These are phyloP conservation scores for Hypothenemus hampei DNA, from an alignment of 1,140 invertebrate species.

Conservation along the genomic window DNA sequence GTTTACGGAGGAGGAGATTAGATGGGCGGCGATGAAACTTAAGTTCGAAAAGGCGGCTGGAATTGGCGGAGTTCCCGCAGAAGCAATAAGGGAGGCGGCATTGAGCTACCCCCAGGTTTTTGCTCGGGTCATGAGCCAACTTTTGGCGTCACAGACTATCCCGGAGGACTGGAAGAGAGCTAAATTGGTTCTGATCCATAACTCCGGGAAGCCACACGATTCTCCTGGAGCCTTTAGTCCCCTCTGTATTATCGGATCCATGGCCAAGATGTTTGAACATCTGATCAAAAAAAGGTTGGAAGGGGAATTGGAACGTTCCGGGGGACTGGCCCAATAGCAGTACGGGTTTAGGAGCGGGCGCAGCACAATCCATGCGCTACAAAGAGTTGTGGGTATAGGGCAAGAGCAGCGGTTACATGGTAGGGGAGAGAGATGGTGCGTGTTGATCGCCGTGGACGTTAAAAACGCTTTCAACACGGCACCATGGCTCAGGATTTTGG, in stretches of 20 bases:
- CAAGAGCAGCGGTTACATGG: background rate
- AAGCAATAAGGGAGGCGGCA: slow-evolving; percentile 11
- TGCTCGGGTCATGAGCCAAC: background rate
- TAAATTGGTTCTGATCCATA: slow-evolving; percentile 1
- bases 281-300: slow-evolving; percentile 30
- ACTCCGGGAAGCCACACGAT: background rate
- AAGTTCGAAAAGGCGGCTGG: slow-evolving; percentile 26
- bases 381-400: slow-evolving; percentile 1
- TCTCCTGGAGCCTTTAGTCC: slow-evolving; percentile 32
- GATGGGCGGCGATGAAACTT: slow-evolving; percentile 7
- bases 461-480: slow-evolving; percentile 35
- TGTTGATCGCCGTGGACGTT: slow-evolving; percentile 30
- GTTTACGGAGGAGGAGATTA: slow-evolving; percentile 22
- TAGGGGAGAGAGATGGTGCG: too few species aligned
- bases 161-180: slow-evolving; percentile 11
- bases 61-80: slow-evolving; percentile 20
- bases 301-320: slow-evolving; percentile 15
- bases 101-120: background rate
- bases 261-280: slow-evolving; percentile 34
- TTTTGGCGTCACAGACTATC: background rate
- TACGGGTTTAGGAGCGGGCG: slow-evolving; percentile 30
- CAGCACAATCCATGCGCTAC: slow-evolving; percentile 27
- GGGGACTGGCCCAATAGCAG: slow-evolving; percentile 17
- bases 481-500: background rate
- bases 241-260: slow-evolving; percentile 34